A percentile compares a stretch with the other conserved stretches of the same genome.
These are phyloP conservation scores for Suncus etruscus DNA, from an alignment of 2,113 vertebrate species.

Conservation along the genomic window DNA sequence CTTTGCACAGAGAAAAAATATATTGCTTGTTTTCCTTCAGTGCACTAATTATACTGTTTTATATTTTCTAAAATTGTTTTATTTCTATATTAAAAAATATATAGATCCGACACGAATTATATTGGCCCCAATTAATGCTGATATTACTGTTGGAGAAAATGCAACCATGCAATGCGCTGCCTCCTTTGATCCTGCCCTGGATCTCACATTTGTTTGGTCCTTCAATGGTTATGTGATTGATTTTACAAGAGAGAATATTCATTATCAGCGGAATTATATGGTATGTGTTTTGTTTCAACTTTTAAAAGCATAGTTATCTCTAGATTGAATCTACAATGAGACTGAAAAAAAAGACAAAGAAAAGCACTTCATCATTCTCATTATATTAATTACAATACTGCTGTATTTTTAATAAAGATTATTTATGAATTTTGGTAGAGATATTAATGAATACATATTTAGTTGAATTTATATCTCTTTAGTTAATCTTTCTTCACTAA, in stretches of 20 bases:
- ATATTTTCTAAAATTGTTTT: slow-evolving; percentile 68
- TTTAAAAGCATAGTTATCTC: background rate
- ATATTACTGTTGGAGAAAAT: slow-evolving; percentile 94
- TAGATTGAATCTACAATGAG: background rate
- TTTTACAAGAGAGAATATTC: slow-evolving; percentile 91
- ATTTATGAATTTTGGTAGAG: background rate
- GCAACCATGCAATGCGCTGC: slow-evolving; percentile 95
- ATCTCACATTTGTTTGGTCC: slow-evolving; percentile 97
- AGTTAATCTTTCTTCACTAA: background rate
- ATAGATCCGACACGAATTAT: slow-evolving; percentile 97
- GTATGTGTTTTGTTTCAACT: slow-evolving; percentile 86
- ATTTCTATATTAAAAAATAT: slow-evolving; percentile 72
- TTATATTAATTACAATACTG: background rate
- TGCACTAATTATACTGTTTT: background rate
- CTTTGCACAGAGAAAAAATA: slow-evolving; percentile 52
- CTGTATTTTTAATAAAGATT: background rate
- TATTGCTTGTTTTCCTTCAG: slow-evolving; percentile 32
- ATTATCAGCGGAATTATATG: slow-evolving; percentile 92
- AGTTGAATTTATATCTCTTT: too few relatives aligned
- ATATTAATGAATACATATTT: slow-evolving; percentile 1
- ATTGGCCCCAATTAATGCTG: slow-evolving; percentile 93
- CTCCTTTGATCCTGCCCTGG: slow-evolving; percentile 92
- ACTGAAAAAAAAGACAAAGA: background rate
- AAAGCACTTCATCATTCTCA: background rate
- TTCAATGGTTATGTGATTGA: slow-evolving; percentile 94